phyloP scores from a whole-genome alignment of 2,113 vertebrate genomes.

The Egretta garzetta region DNA sequence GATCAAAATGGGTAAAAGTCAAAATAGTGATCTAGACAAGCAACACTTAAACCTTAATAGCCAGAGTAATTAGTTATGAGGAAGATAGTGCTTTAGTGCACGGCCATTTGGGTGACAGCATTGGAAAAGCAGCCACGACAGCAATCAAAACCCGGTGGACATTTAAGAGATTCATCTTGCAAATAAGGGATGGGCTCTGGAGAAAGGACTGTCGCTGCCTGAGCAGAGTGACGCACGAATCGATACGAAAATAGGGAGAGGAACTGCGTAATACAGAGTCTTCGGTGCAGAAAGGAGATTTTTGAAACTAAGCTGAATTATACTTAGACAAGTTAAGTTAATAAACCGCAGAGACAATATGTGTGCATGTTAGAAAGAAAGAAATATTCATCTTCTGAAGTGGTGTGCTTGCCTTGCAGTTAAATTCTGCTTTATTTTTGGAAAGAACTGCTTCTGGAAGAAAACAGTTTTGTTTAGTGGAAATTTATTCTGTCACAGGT shows the following conservation, averaged over 20 bases:
- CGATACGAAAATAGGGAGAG: not conserved
- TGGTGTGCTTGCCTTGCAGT: not conserved
- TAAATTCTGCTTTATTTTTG: not conserved
- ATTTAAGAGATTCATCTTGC: not conserved
- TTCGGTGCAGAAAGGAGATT: not conserved
- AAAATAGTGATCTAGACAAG: not conserved
- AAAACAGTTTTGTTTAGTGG: not conserved
- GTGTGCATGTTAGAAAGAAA: not conserved
- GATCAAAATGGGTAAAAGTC: not conserved
- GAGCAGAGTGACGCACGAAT: rapidly evolving
- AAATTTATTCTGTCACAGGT: not conserved
- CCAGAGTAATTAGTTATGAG: not conserved
- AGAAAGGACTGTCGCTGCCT: not conserved
- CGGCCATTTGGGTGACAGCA: not conserved
- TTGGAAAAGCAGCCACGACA: not conserved
- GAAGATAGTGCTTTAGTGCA: not conserved
- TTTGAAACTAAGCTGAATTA: not conserved
- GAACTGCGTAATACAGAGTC: not conserved
- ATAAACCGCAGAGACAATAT: not conserved
- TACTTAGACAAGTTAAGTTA: not conserved
- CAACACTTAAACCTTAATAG: not conserved
- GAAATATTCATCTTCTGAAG: not conserved
- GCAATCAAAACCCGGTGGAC: not conserved
- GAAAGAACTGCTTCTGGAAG: not conserved
- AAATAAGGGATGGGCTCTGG: not conserved